Base-by-base conservation (phyloP, 2,113 vertebrate genomes). In the Micronycteris hirsuta region DNA sequence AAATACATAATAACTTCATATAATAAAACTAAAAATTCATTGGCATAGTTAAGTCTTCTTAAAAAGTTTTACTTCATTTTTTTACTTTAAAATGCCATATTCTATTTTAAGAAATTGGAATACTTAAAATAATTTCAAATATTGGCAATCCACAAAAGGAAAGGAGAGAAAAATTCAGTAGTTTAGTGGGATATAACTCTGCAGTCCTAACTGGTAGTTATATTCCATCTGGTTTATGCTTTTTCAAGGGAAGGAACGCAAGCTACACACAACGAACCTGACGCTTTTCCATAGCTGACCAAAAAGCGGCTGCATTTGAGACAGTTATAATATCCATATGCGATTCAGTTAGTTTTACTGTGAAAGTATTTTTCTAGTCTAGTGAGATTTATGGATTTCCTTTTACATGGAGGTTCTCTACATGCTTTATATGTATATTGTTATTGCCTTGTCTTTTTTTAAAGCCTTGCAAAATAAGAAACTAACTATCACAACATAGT, bases 361-460 rank as follows among this genome's bases (percentile, higher is more conserved):
- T 94, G 87, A 91, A 97, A 96, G 65, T 22, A 54, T 68, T 88
- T 91, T 96, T 56, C 36, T 47, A 86, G 68, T 65, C 73, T 93
- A 88, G 81, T 95, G 81, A 70, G 61, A 97, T 92, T 86, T 92
- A 56, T 61, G 15, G 49, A 56, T 81, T 81, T 83, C n/a, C 15
- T 95, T 95, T 96, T 63, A 92, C 41, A 38, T 73, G 56, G 43
- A 85, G 4, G 0, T 56, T 93, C 13, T 95, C 63, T 93, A 63
- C 17, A 78, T 43, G 47, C 5, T 84, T 96, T 95, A 38, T 87
- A 41, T 65, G 26, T 88, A 93, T 89, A 78, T 89, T 95, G 6
- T 83, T 84, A 83, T 94, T n/a, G 86, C 89, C 74, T 86, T 89
- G 28, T 87, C 52, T 85, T 91, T 93, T 93, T 83, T 47, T 28